Conservation (phyloP, 2,797 vertebrate genomes). For the Notoglanidium macrostoma region DNA sequence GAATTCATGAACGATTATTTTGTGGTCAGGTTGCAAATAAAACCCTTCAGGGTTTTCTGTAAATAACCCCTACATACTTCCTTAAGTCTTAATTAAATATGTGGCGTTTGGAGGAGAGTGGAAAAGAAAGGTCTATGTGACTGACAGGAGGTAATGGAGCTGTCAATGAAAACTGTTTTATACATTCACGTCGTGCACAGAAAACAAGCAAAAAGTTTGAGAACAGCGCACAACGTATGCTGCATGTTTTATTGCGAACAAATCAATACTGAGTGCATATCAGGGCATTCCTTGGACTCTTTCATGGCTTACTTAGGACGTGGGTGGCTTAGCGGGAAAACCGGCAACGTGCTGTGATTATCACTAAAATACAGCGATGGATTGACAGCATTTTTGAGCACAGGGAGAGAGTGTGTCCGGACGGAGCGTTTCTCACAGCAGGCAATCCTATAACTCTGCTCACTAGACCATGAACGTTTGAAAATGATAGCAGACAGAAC, state of each 20-base stretch:
- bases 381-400: background rate
- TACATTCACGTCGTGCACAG: background rate
- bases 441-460: constrained; percentile 7
- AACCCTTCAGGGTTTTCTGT: background rate
- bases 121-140: background rate
- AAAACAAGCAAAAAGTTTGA: background rate
- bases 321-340: background rate
- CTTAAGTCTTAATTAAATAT: background rate
- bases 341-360: background rate
- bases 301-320: background rate
- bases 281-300: background rate
- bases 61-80: background rate
- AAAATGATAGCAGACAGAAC: background rate
- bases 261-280: background rate
- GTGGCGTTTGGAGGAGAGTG: background rate
- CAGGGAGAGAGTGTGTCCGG: background rate
- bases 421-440: background rate
- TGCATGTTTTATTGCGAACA: background rate
- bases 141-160: constrained; percentile 8
- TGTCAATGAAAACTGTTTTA: background rate
- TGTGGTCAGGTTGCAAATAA: background rate
- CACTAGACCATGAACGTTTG: background rate
- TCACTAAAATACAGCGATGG: background rate
- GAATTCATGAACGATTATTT: background rate
- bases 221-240: background rate